Percentiles rank a stretch among this genome's conserved stretches.
Evolutionary conservation across 2,888 invertebrate species (phyloP).

Genomic region (Athalia cordata): DNA sequence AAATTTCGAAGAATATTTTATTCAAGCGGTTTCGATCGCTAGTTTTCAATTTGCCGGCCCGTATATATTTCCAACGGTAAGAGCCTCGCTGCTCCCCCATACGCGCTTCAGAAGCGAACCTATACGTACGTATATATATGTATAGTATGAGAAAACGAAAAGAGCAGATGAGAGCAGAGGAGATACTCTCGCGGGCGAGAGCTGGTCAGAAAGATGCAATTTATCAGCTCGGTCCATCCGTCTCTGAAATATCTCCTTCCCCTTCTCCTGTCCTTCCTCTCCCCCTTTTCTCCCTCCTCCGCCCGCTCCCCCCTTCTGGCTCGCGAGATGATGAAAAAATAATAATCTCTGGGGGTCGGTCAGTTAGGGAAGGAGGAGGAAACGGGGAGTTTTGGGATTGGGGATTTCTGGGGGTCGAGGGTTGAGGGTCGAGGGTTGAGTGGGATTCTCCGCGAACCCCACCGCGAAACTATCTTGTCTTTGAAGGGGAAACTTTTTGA

Average conservation of each 20-base stretch:
- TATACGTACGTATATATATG: too few species aligned
- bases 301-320: constrained; percentile 1
- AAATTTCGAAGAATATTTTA: constrained; percentile 72
- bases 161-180: constrained; percentile 9
- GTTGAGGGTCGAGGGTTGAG: constrained; percentile 25
- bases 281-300: background rate
- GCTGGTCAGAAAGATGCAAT: constrained; percentile 65
- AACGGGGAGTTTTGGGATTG: constrained; percentile 13
- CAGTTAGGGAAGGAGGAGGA: constrained; percentile 7
- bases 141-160: background rate
- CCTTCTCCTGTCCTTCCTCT: background rate
- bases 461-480: constrained; percentile 36
- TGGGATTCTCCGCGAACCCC: constrained; percentile 25
- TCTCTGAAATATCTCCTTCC: constrained; percentile 27
- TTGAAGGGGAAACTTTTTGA: constrained; percentile 40
- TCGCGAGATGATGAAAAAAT: constrained; percentile 52
- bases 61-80: constrained; percentile 68
- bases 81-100: background rate
- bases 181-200: background rate
- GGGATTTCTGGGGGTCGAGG: constrained; percentile 24
- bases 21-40: constrained; percentile 71
- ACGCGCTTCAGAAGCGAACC: constrained; percentile 22
- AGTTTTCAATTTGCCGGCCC: constrained; percentile 73
- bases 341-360: constrained; percentile 49
- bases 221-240: constrained; percentile 65